Evolutionary conservation across 2,888 invertebrate species (phyloP), one percentile per base, ranked within the genome.

Genomic region (Pasiphila rectangulata): DNA sequence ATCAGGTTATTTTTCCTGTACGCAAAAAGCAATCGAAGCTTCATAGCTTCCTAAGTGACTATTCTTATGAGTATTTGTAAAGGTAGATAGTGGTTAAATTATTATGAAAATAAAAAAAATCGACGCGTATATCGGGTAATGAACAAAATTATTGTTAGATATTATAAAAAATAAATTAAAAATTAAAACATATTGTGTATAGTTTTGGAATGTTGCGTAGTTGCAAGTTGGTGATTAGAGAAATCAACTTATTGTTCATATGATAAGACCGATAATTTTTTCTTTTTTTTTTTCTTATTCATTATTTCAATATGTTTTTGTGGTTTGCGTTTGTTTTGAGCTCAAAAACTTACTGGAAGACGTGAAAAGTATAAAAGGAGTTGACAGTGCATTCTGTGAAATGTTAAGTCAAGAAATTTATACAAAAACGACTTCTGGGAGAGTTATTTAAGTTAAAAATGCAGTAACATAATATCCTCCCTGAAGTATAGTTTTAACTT

Each of bases 51-150:
- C 23, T 41, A 43, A 59, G 67, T 64, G 61, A 72, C 64, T 61
- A 65, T 68, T 72, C 72, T 72, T 72, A 72, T 72, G 73, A 72
- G 56, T 65, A 67, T 57, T 59, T 57, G 57, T 65, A 39, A 35
- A 50, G 47, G 36, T 56, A 62, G 54, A 35, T 72, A 69, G 63
- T 56, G 64, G 58, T 64, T 62, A 61, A 60, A 59, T 56, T 61
- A 63, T 56, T 57, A 54, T 60, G 45, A 61, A 53, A 62, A 65
- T 37, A 56, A 65, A 65, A 70, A 66, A 64, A 59, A 66, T 57
- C 59, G 64, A 69, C 59, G 53, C 13, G 16, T 63, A 62, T 54
- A n/a, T n/a, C n/a, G 61, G 56, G 59, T 63, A 63, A 56, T 67
- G 69, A 59, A 62, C 55, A 64, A 63, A 69, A 19, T 30, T 50